Conservation (phyloP, 2,888 invertebrate species). For the Prenolepis imparis region DNA sequence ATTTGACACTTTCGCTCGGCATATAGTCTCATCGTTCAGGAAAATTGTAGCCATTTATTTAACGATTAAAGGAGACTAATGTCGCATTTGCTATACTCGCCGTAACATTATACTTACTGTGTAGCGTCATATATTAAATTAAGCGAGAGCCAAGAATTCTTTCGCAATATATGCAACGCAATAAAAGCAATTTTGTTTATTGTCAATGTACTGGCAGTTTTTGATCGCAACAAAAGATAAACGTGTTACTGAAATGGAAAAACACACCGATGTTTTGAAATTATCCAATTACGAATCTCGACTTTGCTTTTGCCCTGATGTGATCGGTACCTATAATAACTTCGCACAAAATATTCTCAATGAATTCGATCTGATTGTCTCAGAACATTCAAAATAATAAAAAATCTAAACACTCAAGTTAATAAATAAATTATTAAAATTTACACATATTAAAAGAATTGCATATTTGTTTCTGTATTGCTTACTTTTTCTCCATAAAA, state of each 20-base stretch:
- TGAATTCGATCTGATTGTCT: neutral
- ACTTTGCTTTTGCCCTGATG: neutral
- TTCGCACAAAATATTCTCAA: neutral
- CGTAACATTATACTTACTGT: neutral
- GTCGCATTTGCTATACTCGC: slow-evolving; percentile 20
- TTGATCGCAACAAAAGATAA: neutral
- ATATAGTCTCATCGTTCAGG: neutral
- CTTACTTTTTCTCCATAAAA: neutral
- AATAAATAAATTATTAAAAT: neutral
- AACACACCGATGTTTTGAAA: neutral
- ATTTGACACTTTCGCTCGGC: slow-evolving; percentile 20
- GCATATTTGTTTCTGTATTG: neutral
- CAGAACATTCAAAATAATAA: neutral
- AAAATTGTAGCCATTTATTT: slow-evolving; percentile 25
- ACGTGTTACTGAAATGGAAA: neutral
- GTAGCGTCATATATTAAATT: slow-evolving; percentile 22
- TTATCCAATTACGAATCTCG: slow-evolving; percentile 38
- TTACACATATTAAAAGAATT: neutral
- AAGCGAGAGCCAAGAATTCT: neutral
- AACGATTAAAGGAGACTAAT: slow-evolving; percentile 33
- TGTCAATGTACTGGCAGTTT: neutral
- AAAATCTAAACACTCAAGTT: neutral
- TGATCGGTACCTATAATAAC: neutral
- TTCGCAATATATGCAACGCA: neutral
- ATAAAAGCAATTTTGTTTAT: neutral